phyloP scores from a whole-genome alignment of 2,888 invertebrate species.

The Phrixothrix hirtus region DNA sequence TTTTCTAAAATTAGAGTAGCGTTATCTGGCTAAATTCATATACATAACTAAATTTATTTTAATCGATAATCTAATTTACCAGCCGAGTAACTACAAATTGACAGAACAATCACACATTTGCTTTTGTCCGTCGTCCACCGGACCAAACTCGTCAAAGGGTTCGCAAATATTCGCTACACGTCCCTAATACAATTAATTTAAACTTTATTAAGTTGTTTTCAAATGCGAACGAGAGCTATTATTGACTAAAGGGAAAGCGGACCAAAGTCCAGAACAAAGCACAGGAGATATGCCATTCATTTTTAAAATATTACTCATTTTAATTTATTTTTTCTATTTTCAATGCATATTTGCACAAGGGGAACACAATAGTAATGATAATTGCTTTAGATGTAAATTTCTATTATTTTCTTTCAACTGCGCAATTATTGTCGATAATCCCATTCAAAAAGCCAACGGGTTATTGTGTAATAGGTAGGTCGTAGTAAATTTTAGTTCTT shows the following conservation, averaged over 20 bases:
- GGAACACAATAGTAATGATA: too few species aligned
- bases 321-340: too few species aligned
- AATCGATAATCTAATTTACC: conserved; percentile 55
- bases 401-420: too few species aligned
- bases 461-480: too few species aligned
- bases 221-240: conserved; percentile 29
- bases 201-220: conserved; percentile 34
- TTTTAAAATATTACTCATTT: too few species aligned
- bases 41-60: conserved; percentile 29
- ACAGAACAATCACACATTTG: conserved; percentile 53
- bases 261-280: not conserved
- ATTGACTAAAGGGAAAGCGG: conserved; percentile 23
- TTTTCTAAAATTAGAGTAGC: conserved; percentile 1
- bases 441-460: too few species aligned
- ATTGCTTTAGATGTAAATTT: too few species aligned
- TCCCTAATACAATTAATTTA: conserved; percentile 46
- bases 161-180: conserved; percentile 49
- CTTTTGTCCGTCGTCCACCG: conserved; percentile 43
- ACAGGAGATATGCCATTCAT: too few species aligned
- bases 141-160: conserved; percentile 49
- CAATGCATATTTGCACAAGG: too few species aligned
- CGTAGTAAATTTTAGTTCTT: too few species aligned
- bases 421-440: too few species aligned
- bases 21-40: not conserved
- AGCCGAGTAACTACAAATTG: conserved; percentile 52